Evolutionary conservation across 2,888 invertebrate genomes (phyloP).

Genomic region (Pseudoips prasinana): DNA sequence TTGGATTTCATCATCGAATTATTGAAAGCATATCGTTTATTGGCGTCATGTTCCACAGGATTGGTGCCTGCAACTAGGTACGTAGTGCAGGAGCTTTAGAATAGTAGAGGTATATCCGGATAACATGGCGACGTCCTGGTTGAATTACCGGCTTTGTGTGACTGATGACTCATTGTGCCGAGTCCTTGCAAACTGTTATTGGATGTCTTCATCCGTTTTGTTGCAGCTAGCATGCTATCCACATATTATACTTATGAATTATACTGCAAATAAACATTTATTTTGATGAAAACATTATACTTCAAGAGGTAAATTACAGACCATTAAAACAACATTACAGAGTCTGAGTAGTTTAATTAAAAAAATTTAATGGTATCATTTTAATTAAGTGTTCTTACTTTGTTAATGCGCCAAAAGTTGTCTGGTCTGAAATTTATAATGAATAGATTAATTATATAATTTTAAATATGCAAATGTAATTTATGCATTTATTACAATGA

Average conservation of each 20-base stretch:
- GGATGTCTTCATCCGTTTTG: conserved; percentile 28
- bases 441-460: conserved; percentile 3
- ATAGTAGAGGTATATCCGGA: conserved; percentile 41
- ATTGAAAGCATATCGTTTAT: conserved; percentile 23
- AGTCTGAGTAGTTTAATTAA: conserved; percentile 14
- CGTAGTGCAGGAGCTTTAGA: conserved; percentile 21
- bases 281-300: too few relatives aligned
- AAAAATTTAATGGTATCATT: conserved; percentile 19
- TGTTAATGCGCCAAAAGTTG: conserved; percentile 13
- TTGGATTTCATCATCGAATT: too few relatives aligned
- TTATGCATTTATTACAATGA: too few relatives aligned
- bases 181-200: conserved; percentile 45
- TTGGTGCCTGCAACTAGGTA: conserved; percentile 25
- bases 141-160: conserved; percentile 53
- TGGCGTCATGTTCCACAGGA: conserved; percentile 17
- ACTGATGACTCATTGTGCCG: conserved; percentile 50
- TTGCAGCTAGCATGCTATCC: too few relatives aligned
- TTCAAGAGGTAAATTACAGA: conserved; percentile 3
- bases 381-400: conserved; percentile 11
- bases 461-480: too few relatives aligned
- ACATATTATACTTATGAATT: too few relatives aligned
- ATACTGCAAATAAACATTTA: too few relatives aligned
- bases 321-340: conserved; percentile 17
- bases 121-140: conserved; percentile 45
- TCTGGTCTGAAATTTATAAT: conserved; percentile 12